Evolutionary conservation across 2,113 vertebrate species (phyloP), one percentile per base, ranked within the genome.

Genomic region (Bubo scandiacus): DNA sequence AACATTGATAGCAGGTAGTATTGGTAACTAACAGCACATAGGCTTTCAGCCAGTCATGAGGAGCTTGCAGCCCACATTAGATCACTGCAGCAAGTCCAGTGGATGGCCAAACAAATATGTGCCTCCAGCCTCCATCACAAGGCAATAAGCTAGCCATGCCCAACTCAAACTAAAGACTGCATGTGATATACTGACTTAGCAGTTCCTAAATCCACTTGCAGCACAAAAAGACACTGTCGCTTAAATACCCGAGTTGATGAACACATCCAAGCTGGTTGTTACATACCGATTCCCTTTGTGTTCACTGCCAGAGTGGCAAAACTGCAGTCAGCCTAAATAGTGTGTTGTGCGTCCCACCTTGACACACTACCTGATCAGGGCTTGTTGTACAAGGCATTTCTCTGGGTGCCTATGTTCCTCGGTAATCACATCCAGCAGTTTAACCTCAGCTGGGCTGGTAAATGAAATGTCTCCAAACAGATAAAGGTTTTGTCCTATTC

Each of bases 271-370:
- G 15, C 18, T 72, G 18, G 8, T 27, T 84, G 8, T 62, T 77
- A 42, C 21, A 1, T 55, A 34, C 8, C 0, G 0, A 47, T 52
- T 49, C 9, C 7, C 8, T 74, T 74, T 81, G 23, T 26, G 6
- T 63, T 71, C 29, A 34, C 15, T 57, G 36, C 10, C 36, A 55
- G 20, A 59, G 15, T 20, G n/a, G 15, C 38, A 74, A 57, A 93
- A 58, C 16, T 20, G 6, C 55, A 67, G 80, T 15, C 30, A 63
- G 11, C 27, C 62, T 45, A n/a, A 83, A 22, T 70, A 16, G 9
- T 5, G 3, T 19, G 10, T 32, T 84, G 42, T 72, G 19, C 29
- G 15, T 85, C 22, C 14, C 42, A 43, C 10, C 22, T 45, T 58
- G 51, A 9, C 3, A 18, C 12, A 15, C 30, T 58, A 23, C 8